Base-by-base conservation (phyloP, 1,140 invertebrate genomes). In the Philotrypesis tridentata region DNA sequence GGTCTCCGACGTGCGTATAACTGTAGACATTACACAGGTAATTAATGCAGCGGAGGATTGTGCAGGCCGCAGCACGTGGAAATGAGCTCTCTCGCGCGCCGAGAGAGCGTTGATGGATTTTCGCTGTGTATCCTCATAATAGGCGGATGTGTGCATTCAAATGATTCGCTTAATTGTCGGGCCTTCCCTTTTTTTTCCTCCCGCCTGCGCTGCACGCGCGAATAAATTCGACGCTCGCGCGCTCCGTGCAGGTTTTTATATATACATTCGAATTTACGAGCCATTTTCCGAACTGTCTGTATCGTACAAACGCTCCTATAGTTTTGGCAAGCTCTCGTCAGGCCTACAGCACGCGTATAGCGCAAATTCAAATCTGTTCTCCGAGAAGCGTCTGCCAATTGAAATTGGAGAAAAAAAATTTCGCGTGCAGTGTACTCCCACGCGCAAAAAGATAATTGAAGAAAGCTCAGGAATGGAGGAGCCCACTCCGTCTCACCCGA, bases 41-140 rank as follows among this genome's bases (percentile, higher is more conserved):
- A 78, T 78, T 78, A 78, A 78, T 55, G 75, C 25, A 29, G 27
- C 48, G 72, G 29, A n/a, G 27, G 27, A 60, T 74, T 60, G 17
- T 75, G 61, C 23, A 23, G 73, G 29, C 17, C n/a, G 48, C 37
- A 40, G 12, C 14, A 31, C 48, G 37, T n/a, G 73, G 48, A 33
- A 61, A 61, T 75, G 55, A 25, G 55, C 27, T 37, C 27, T 7
- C 21, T 71, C 17, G 31, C 2, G 4, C 33, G n/a, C 27, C 9
- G 14, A 60, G 71, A 27, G 40, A 72, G 23, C 63, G 63, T 29
- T 65, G 63, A 65, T 65, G 63, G 27, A 65, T 65, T 65, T 65
- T 29, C 27, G 25, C 0, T 14, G 23, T 29, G 63, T 65, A 23
- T 65, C n/a, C n/a, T 65, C 27, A 65, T 65, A 27, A 29, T 55